Base-by-base conservation (phyloP, 2,797 vertebrate species). In the Danionella dracula region DNA sequence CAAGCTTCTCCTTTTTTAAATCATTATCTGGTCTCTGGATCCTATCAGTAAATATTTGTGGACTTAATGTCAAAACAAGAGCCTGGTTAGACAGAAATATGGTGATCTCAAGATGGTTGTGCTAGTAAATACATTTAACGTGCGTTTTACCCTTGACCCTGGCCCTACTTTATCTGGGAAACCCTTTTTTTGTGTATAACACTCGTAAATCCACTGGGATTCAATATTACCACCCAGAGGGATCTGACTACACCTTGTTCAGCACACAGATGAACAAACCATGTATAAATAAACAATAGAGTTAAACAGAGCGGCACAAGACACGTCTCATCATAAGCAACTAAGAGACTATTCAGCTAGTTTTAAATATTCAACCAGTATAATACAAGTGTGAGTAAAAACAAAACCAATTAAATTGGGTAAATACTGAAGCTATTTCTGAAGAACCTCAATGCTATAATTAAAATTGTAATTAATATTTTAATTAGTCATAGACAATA, bases 1-100 rank as follows among this genome's bases (percentile, higher is more conserved):
- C 45, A 55, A 51, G 40, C 49, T 55, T 55, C 10, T 37, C 42
- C 59, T 46, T 63, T 80, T 85, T 86, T 84, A 87, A 87, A 89
- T 78, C 86, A 84, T 90, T 90, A 88, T 68, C 75, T 61, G 29
- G 84, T 84, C 72, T 89, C 89, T 90, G 88, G 83, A 86, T 89
- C 84, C 75, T 79, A 83, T 89, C 89, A 86, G 88, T 88, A 90
- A 91, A 90, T 88, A 90, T 91, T 90, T 90, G 87, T 86, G 84
- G 86, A 88, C 86, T 85, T 76, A 72, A 80, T 84, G 88, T 90
- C 88, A 90, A 89, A 90, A 89, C 89, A 89, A 87, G 79, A 85
- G 85, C 82, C 84, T 74, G 29, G 77, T 82, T 82, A 84, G 75
- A 81, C 79, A 83, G 86, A 87, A 77, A 72, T 76, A 86, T 81